Conservation (phyloP, 2,888 invertebrate species). For the Eulithis prunata region DNA sequence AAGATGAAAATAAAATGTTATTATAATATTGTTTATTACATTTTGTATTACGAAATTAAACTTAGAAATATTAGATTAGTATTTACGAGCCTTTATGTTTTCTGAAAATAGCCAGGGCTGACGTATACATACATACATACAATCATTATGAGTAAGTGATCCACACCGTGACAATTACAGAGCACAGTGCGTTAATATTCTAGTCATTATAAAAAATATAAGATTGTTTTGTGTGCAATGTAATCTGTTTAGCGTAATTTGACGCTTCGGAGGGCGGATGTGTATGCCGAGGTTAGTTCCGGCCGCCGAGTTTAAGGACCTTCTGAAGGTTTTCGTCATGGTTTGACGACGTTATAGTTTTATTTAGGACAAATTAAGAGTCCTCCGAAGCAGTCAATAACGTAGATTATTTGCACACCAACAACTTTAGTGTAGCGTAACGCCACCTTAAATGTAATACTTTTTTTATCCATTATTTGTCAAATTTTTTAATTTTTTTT, state of each 20-base stretch:
- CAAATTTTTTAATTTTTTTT: constrained; percentile 73
- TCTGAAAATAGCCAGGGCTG: constrained; percentile 39
- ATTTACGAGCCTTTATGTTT: not conserved
- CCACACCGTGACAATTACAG: constrained; percentile 61
- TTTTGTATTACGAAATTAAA: too few species aligned
- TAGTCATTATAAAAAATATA: constrained; percentile 73
- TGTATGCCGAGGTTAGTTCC: too few species aligned
- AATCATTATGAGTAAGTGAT: constrained; percentile 75
- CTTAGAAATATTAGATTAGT: too few species aligned
- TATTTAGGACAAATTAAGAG: too few species aligned
- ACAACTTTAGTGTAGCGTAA: constrained; percentile 55
- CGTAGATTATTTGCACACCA: constrained; percentile 47
- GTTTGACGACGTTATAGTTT: too few species aligned
- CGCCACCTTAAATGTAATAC: constrained; percentile 77
- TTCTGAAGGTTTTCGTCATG: too few species aligned
- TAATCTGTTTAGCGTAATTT: constrained; percentile 9
- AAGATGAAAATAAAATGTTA: too few species aligned
- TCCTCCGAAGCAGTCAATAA: too few species aligned
- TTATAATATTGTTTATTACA: too few species aligned
- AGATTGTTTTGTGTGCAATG: constrained; percentile 54
- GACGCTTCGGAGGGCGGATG: too few species aligned
- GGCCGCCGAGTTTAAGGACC: too few species aligned
- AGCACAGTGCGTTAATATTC: constrained; percentile 68
- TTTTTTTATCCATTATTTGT: constrained; percentile 81
- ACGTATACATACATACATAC: constrained; percentile 57